Percentiles rank a stretch among this genome's conserved stretches.
Evolutionary conservation across 53 echinoderm and acorn worm species (phyloP).

Genomic region (Arbacia lixula): DNA sequence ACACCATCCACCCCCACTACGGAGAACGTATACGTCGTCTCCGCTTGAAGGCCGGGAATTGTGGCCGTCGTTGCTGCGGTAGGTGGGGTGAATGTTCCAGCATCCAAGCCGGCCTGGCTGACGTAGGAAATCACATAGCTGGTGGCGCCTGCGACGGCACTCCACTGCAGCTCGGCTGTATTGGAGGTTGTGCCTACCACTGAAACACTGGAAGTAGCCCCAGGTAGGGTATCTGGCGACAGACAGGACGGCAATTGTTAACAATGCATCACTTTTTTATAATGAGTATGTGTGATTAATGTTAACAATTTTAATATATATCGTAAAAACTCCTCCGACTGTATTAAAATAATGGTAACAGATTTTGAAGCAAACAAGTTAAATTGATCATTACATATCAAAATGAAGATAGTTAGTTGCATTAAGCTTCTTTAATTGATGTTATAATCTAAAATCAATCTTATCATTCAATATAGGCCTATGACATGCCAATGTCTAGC

Average conservation of each 20-base stretch:
- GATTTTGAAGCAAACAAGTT: no score
- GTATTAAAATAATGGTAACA: no score
- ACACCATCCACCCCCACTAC: constrained; percentile 10
- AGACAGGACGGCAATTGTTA: no score
- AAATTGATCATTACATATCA: no score
- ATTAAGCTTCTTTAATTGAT: background rate
- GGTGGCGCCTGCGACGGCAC: background rate
- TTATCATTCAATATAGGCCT: no score
- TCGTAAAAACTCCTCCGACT: no score
- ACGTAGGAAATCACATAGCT: constrained; percentile 12
- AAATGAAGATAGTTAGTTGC: background rate
- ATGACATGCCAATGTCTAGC: no score
- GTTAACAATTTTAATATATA: no score
- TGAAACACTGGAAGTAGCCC: background rate
- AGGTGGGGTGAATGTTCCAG: background rate
- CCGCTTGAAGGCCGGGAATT: constrained; percentile 4
- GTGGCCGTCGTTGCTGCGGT: background rate
- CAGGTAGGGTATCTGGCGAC: constrained; percentile 1
- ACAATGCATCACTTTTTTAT: no score
- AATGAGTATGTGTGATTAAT: no score
- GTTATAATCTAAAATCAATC: no score
- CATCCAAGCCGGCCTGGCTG: background rate
- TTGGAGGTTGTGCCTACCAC: background rate
- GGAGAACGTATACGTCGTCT: constrained; percentile 36
- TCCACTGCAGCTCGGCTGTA: background rate